Evolutionary conservation across 1,140 invertebrate genomes (phyloP).

Genomic region (Venturia canescens): DNA sequence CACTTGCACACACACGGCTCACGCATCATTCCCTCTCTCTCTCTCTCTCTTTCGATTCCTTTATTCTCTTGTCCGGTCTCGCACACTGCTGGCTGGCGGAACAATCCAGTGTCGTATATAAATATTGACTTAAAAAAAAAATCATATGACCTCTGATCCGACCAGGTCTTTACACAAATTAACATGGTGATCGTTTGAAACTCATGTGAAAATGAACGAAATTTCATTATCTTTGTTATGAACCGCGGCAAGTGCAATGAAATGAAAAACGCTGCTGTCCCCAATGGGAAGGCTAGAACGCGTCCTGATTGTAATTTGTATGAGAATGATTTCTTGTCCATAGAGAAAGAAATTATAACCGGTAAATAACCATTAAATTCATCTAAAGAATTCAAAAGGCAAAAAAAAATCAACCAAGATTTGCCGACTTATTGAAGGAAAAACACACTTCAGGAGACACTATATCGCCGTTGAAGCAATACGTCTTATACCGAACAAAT

Average conservation of each 20-base stretch:
- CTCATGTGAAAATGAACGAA: no score
- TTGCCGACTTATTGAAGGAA: constrained; percentile 4
- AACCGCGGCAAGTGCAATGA: not conserved
- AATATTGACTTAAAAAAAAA: no score
- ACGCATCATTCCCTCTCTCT: no score
- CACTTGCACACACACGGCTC: no score
- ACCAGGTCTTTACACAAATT: no score
- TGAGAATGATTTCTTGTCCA: not conserved
- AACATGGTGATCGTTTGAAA: no score
- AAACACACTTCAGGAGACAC: constrained; percentile 31
- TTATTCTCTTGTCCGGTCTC: no score
- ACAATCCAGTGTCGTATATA: no score
- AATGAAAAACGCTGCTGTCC: not conserved
- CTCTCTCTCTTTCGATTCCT: no score
- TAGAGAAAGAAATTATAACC: not conserved
- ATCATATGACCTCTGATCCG: no score
- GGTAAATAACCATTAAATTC: not conserved
- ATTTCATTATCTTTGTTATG: no score
- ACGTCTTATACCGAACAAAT: constrained; percentile 47
- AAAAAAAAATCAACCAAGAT: not conserved
- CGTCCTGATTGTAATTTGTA: not conserved
- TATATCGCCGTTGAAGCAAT: constrained; percentile 55
- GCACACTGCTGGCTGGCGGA: no score
- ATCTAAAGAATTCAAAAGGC: not conserved
- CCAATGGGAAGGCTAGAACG: not conserved